Percentiles rank a stretch among this genome's conserved stretches.
phyloP scores from a whole-genome alignment of 2,113 vertebrate species.

The Athene cunicularia region DNA sequence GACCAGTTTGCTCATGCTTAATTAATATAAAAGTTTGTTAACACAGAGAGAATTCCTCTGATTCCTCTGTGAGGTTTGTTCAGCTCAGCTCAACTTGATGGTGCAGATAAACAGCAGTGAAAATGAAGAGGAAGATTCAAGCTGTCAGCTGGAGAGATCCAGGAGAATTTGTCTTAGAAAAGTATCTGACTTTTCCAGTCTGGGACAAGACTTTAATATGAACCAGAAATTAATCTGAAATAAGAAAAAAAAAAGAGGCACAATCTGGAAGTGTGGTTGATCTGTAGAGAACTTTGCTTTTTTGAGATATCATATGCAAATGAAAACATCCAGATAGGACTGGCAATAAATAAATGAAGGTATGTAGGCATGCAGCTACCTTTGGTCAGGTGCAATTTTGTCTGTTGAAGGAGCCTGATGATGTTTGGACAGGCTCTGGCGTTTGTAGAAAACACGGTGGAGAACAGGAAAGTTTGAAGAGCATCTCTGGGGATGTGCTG shows the following conservation, averaged over 20 bases:
- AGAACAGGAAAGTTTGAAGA: not conserved
- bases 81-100: not conserved
- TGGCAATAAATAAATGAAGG: not conserved
- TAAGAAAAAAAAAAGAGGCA: not conserved
- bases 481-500: not conserved
- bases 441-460: not conserved
- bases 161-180: not conserved
- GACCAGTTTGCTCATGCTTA: not conserved
- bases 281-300: not conserved
- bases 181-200: not conserved
- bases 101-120: not conserved
- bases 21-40: not conserved
- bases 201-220: not conserved
- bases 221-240: not conserved
- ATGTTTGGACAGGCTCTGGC: not conserved
- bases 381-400: not conserved
- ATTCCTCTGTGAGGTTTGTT: not conserved
- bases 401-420: not conserved
- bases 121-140: not conserved
- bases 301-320: not conserved
- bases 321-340: not conserved
- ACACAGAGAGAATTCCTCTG: not conserved
- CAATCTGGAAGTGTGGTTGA: not conserved
- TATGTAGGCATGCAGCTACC: not conserved
- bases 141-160: not conserved